Evolutionary conservation across 2,113 vertebrate species (phyloP), one percentile per base, ranked within the genome.

Genomic region (Neogobius melanostomus): DNA sequence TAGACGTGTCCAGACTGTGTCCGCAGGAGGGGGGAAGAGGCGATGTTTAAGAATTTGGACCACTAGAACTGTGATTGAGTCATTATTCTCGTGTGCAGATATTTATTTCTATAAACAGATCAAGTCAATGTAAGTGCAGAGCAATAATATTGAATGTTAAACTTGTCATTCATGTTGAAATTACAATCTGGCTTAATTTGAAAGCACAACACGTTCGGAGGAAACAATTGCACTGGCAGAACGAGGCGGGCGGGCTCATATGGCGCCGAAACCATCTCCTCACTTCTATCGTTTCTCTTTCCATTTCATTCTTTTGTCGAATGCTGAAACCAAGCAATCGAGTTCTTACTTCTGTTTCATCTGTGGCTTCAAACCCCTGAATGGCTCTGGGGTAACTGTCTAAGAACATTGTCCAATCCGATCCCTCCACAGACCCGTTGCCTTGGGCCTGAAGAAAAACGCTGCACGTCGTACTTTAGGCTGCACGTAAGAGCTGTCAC

Each of bases 1-100:
- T 65, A n/a, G 51, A 76, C 46, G n/a, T 82, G 75, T 28, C 46
- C 51, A 21, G 75, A 78, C 74, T 82, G 69, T 44, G 12, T 72
- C 42, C 47, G 57, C 9, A 28, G 28, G 28, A 28, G 28, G 28
- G 36, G 66, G 28, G 16, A 4, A 3, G 42, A 62, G 21, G 15
- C 7, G 15, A 42, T 21, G 77, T 48, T 51, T 48, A 59, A 64
- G 57, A 54, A 3, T 11, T n/a, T 8, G 43, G 9, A 12, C n/a
- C 15, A 73, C 44, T 62, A 21, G 8, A 17, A 54, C 9, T 21
- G 17, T 11, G 15, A 51, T n/a, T 51, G 4, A n/a, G 15, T 28
- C 28, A 28, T 28, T 28, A 28, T 28, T 28, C 28, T 28, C 28
- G 28, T 28, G 28, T 28, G 28, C 28, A 28, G 28, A 28, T 28